Base-by-base conservation (phyloP, 2,113 vertebrate species). In the Daboia siamensis region DNA sequence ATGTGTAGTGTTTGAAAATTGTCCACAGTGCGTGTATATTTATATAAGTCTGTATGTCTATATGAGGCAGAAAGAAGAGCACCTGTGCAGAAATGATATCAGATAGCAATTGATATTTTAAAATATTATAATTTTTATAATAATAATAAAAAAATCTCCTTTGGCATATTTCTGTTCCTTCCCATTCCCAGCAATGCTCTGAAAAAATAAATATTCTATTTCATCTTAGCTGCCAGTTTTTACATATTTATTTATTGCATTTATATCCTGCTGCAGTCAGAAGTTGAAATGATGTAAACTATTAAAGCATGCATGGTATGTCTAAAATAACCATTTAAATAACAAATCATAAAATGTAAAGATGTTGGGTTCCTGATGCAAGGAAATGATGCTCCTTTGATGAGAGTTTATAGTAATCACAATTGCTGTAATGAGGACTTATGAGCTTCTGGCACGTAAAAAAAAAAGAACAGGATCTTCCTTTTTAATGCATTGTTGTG, bases 81-180 rank as follows among this genome's bases (percentile, higher is more conserved):
- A 8, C 21, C n/a, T 33, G n/a, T 5, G 26, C 86, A 87, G 86
- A 89, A 51, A 57, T 20, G 9, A 33, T 61, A 92, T 44, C 46
- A 4, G 46, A 6, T 91, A 93, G 51, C 46, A 54, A 87, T 13
- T 94, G 52, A 95, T 90, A 87, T 1, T 3, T 91, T 26, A 90
- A 85, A 59, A 95, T 69, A 80, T 90, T 74, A 93, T 87, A 93
- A 93, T 92, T 90, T 94, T 95, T 94, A 64, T 94, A 87, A 51
- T 10, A 12, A 51, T 52, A 17, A 39, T 39, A 10, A 85, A 90
- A 94, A 91, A 55, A n/a, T 46, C 59, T 88, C 92, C 57, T 57
- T 94, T 91, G 93, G 86, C 92, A 94, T 94, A 92, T 96, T 95
- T 91, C 57, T 94, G 33, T 91, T 94, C 52, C 91, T 95, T 94